phyloP scores from a whole-genome alignment of 2,113 vertebrate genomes.

The Eolophus roseicapilla region DNA sequence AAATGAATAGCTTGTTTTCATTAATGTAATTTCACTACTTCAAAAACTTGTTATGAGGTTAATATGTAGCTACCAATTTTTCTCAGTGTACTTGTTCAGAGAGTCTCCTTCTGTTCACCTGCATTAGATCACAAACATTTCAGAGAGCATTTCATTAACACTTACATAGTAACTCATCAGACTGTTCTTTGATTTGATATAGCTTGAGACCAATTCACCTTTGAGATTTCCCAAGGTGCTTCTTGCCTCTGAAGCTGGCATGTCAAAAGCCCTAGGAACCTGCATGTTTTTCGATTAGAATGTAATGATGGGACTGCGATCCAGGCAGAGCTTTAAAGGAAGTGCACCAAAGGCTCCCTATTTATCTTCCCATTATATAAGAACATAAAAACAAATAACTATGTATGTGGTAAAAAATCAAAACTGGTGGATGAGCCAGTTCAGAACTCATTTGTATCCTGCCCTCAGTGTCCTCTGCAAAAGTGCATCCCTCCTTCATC shows the following conservation, averaged over 20 bases:
- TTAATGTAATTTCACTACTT: background rate
- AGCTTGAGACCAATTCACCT: slow-evolving; percentile 18
- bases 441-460: background rate
- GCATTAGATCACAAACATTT: slow-evolving; percentile 49
- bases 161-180: slow-evolving; percentile 43
- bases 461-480: background rate
- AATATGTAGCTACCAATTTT: background rate
- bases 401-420: background rate
- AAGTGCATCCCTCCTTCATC: background rate
- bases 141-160: slow-evolving; percentile 49
- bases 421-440: background rate
- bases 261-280: slow-evolving; percentile 14
- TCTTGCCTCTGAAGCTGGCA: slow-evolving; percentile 27
- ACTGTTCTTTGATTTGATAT: slow-evolving; percentile 25
- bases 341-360: background rate
- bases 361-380: background rate
- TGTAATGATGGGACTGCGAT: background rate
- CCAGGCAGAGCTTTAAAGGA: slow-evolving; percentile 23
- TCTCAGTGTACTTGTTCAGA: background rate
- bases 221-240: slow-evolving; percentile 37
- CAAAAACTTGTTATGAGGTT: background rate
- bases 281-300: slow-evolving; percentile 10
- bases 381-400: slow-evolving; percentile 5
- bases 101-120: slow-evolving; percentile 30
- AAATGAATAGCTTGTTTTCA: background rate